Evolutionary conservation across 2,797 vertebrate species (phyloP).

Genomic region (Ptychadena robeensis): DNA sequence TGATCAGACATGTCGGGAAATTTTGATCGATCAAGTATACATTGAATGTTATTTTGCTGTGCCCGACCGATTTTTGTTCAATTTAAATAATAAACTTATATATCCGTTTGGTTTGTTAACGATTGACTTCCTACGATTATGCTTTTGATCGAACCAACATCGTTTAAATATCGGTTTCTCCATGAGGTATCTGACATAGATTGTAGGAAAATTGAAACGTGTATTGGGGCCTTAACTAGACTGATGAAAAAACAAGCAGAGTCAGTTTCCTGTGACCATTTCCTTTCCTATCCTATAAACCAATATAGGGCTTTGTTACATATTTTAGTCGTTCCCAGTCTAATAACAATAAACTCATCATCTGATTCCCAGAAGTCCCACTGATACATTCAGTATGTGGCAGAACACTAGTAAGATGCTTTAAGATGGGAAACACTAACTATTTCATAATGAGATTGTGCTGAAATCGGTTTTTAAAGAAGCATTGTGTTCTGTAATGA

Average conservation of each 20-base stretch:
- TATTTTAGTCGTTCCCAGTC: conserved; percentile 6
- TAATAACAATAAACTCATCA: conserved; percentile 30
- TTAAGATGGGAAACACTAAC: conserved; percentile 42
- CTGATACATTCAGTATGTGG: conserved; percentile 48
- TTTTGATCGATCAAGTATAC: too few species aligned
- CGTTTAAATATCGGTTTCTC: too few species aligned
- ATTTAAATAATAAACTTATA: too few species aligned
- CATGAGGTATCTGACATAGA: too few species aligned
- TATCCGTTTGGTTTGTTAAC: too few species aligned
- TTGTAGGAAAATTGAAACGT: too few species aligned
- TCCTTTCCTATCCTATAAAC: neutral
- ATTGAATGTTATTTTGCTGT: too few species aligned
- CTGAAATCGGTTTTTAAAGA: conserved; percentile 48
- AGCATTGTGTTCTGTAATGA: conserved; percentile 46
- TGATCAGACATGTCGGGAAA: too few species aligned
- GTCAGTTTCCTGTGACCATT: neutral
- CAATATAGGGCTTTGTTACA: neutral
- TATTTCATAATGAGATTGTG: conserved; percentile 53
- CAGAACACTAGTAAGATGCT: conserved; percentile 36
- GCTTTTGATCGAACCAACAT: too few species aligned
- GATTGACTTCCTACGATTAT: too few species aligned
- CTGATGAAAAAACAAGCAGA: neutral
- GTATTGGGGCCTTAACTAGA: neutral
- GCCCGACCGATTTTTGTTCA: too few species aligned
- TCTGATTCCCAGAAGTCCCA: conserved; percentile 35